Evolutionary conservation across 2,888 invertebrate genomes (phyloP).

Genomic region (Altica lythri): DNA sequence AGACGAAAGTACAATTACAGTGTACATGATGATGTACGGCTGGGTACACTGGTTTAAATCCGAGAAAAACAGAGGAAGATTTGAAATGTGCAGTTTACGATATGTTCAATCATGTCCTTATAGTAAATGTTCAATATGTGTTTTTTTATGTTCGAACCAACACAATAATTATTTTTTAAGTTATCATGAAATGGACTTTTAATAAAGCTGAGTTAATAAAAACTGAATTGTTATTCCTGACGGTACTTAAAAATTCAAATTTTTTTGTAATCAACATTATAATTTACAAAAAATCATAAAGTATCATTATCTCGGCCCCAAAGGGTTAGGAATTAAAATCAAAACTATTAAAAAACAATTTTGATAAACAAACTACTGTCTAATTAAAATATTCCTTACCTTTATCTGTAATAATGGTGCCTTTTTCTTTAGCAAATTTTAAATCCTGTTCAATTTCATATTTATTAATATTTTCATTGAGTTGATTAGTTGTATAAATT

Average conservation of each 20-base stretch:
- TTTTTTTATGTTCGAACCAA: constrained; percentile 19
- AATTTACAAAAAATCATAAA: constrained; percentile 17
- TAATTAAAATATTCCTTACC: too few species aligned
- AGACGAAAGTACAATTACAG: constrained; percentile 13
- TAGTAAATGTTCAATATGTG: constrained; percentile 23
- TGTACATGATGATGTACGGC: constrained; percentile 15
- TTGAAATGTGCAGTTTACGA: constrained; percentile 26
- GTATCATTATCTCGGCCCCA: neutral
- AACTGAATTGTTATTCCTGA: constrained; percentile 7
- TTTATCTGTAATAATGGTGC: too few species aligned
- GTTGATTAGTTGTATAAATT: too few species aligned
- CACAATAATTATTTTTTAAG: constrained; percentile 16
- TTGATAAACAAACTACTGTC: too few species aligned
- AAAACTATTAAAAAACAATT: too few species aligned
- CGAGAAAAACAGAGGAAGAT: constrained; percentile 25
- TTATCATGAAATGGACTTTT: constrained; percentile 14
- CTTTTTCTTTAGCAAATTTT: too few species aligned
- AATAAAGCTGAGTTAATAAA: neutral
- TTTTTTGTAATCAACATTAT: neutral
- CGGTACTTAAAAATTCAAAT: constrained; percentile 10
- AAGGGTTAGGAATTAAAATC: neutral
- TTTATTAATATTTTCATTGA: too few species aligned
- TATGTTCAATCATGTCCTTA: constrained; percentile 16
- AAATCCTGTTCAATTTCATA: too few species aligned
- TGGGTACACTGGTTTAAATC: constrained; percentile 24